Evolutionary conservation across 2,113 vertebrate genomes (phyloP).

Genomic region (Emydocephalus ijimae): DNA sequence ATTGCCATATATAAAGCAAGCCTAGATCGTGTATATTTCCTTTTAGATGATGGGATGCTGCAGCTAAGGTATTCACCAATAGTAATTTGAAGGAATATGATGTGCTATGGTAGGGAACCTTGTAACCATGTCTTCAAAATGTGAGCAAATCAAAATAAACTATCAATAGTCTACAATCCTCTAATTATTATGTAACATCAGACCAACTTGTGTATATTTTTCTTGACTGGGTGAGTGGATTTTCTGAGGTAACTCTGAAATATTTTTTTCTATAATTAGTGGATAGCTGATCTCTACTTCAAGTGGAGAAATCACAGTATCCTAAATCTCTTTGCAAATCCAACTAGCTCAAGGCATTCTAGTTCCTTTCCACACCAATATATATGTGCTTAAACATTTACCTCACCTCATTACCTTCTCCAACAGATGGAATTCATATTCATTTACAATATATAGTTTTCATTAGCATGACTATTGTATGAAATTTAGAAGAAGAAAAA

Average conservation of each 20-base stretch:
- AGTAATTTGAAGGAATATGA: neutral
- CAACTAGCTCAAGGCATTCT: neutral
- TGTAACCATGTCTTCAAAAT: neutral
- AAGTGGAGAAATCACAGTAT: neutral
- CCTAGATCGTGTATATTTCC: neutral
- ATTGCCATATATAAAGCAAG: neutral
- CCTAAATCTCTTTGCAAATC: neutral
- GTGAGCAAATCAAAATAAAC: neutral
- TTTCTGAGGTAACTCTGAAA: neutral
- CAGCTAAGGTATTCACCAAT: neutral
- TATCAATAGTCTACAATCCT: neutral
- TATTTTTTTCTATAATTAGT: neutral
- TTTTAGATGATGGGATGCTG: neutral
- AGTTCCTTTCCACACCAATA: neutral
- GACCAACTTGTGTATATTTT: too few relatives aligned
- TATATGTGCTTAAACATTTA: neutral
- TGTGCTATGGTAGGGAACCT: neutral
- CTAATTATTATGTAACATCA: neutral
- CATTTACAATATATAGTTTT: neutral
- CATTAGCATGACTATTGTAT: fast-evolving
- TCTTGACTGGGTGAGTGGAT: neutral
- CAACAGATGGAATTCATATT: neutral
- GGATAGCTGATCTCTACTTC: neutral
- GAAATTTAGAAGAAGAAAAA: neutral
- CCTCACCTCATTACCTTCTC: neutral